Evolutionary conservation across 2,888 invertebrate genomes (phyloP), one percentile per base, ranked within the genome.

Genomic region (Philopedon plagiatum): DNA sequence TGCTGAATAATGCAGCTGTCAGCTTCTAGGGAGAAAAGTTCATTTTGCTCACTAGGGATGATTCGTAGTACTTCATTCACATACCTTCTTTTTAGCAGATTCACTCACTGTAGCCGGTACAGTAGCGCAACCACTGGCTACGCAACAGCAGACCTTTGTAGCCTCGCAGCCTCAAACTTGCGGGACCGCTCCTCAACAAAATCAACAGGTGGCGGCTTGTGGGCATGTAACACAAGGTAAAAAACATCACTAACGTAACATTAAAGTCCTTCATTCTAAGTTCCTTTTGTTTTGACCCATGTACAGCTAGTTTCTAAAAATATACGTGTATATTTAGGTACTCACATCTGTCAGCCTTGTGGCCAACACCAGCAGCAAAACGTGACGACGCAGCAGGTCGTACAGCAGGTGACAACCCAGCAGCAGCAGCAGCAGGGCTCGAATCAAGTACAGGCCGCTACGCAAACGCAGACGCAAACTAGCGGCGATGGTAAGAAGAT

Each of bases 381-480:
- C 19, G 46, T 57, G 11, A 21, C 54, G 8, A 51, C 46, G 82
- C 76, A 80, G 79, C 62, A 84, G 83, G 73, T 83, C 81, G 70
- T 80, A 80, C 74, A 82, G 81, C 51, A 79, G 79, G 39, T 76
- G 76, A 26, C 76, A 77, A 37, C 74, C 74, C 18, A 81, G 77
- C 75, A 69, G n/a, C 18, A 81, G 77, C 75, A 69, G n/a, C 76
- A 73, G 11, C 66, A 69, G 60, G 19, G 29, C 29, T 49, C 64
- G 26, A 79, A 88, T 79, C 89, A 90, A 81, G 90, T 90, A 46
- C 90, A 91, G 84, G 91, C 90, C 15, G 89, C 89, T 15, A 91
- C 91, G 1, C 91, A 91, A 49, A 78, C 79, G 1, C 65, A 78
- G 3, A 74, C 76, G 51, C 78, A 76, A 37, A 74, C 67, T 66